Percentiles rank a stretch among this genome's conserved stretches.
These are phyloP conservation scores for Prunella himalayana DNA, from an alignment of 2,113 vertebrate species.

Conservation along the genomic window DNA sequence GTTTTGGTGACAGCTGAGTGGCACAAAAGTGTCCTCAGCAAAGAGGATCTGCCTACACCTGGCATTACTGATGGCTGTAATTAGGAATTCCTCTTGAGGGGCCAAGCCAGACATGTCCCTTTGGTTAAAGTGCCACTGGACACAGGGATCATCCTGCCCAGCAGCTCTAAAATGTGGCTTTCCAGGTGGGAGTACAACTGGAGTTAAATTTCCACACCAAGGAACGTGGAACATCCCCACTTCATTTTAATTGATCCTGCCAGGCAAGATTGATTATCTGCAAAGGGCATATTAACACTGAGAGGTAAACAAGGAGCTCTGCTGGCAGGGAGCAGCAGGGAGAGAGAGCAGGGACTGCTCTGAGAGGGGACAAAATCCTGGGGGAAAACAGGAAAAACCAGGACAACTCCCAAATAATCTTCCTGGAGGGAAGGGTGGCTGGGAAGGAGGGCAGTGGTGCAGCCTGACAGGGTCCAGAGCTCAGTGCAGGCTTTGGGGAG, in stretches of 20 bases:
- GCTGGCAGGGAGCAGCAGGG: not conserved
- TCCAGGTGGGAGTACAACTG: not conserved
- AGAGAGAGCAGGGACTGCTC: not conserved
- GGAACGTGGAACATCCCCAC: not conserved
- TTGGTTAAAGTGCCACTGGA: not conserved
- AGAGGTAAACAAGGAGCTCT: slow-evolving; percentile 32
- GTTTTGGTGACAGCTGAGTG: rapidly evolving
- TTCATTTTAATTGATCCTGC: slow-evolving; percentile 49
- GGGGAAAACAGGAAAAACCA: not conserved
- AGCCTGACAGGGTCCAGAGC: rapidly evolving
- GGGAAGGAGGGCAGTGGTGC: rapidly evolving
- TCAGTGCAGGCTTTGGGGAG: not conserved
- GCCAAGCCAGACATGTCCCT: rapidly evolving
- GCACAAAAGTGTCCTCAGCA: not conserved
- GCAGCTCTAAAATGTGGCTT: not conserved
- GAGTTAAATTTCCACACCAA: not conserved
- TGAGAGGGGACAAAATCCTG: not conserved
- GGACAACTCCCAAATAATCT: not conserved
- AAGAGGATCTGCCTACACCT: not conserved
- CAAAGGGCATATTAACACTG: not conserved
- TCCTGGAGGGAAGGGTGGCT: not conserved
- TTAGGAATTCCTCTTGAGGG: not conserved
- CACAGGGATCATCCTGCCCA: not conserved
- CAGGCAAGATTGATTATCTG: slow-evolving; percentile 38
- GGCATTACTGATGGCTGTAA: rapidly evolving